Base-by-base conservation (phyloP, 64 coral and sea anemone species). In the Pocillopora verrucosa region DNA sequence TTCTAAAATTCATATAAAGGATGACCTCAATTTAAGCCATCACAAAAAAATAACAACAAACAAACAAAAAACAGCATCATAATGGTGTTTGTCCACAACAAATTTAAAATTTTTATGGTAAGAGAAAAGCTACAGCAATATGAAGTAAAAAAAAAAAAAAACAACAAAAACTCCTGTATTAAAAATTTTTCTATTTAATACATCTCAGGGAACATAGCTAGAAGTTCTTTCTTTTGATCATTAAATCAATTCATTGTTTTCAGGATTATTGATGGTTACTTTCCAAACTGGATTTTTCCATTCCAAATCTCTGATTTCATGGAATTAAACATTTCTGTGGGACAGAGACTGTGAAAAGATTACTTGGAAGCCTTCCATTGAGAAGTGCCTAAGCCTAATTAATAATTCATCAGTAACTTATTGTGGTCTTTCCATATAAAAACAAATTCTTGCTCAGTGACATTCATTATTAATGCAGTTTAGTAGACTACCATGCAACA, bases 371-470 rank as follows among this genome's bases (percentile, higher is more conserved):
- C 20, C 13, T 72, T 85, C 19, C 37, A 11, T 14, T 57, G 36
- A 72, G 57, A 68, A 38, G 34, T 65, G 10, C 38, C 13, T 3
- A 82, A 68, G 41, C 67, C 6, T 11, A 72, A 22, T 85, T 10
- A 12, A 38, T 82, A 67, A 84, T 84, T 67, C 19, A 84, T 17
- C n/a, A 22, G 26, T 30, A 30, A 30, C 19, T 85, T 41, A 34
- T 36, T 68, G 36, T 38, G 56, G n/a, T 16, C 38, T 85, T 85
- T 72, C 72, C 36, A 72, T 19, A 9, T 19, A 72, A 58, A 20
- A 85, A 85, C 82, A 85, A 85, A 72, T 72, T 41, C 64, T 85
- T 58, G 19, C 82, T 85, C 16, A 72, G 0, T 72, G 1, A 24
- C 56, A 36, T 83, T n/a, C 57, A 85, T 58, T 57, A 85, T 72